Evolutionary conservation across 2,888 invertebrate species (phyloP).

Genomic region (Deilephila elpenor): DNA sequence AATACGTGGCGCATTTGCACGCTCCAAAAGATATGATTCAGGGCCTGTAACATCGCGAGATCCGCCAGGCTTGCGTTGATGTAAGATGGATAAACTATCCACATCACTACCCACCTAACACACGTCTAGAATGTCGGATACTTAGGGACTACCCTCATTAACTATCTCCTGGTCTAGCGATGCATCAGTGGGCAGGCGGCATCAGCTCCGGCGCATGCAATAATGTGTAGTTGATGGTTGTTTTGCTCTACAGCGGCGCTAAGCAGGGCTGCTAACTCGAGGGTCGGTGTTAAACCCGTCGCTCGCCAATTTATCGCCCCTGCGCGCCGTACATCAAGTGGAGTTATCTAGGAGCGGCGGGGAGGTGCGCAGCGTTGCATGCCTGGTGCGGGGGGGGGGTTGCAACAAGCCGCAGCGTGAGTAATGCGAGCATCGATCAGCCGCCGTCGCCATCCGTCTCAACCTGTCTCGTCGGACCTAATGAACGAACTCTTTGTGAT

Average conservation of each 20-base stretch:
- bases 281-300: not conserved
- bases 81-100: too few relatives aligned
- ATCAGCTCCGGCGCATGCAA: not conserved
- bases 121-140: not conserved
- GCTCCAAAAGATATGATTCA: too few relatives aligned
- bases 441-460: not conserved
- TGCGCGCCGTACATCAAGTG: not conserved
- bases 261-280: not conserved
- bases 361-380: not conserved
- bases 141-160: not conserved
- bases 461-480: not conserved
- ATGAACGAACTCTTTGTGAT: not conserved
- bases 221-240: not conserved
- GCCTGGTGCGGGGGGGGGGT: not conserved
- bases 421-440: slow-evolving; percentile 23
- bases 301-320: not conserved
- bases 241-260: not conserved
- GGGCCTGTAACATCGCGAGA: too few relatives aligned
- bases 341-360: not conserved
- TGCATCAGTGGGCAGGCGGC: not conserved
- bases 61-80: too few relatives aligned
- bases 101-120: too few relatives aligned
- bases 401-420: not conserved
- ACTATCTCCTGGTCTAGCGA: not conserved
- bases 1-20: too few relatives aligned